phyloP scores from a whole-genome alignment of 2,113 vertebrate genomes.

The human (Homo sapiens) region DNA sequence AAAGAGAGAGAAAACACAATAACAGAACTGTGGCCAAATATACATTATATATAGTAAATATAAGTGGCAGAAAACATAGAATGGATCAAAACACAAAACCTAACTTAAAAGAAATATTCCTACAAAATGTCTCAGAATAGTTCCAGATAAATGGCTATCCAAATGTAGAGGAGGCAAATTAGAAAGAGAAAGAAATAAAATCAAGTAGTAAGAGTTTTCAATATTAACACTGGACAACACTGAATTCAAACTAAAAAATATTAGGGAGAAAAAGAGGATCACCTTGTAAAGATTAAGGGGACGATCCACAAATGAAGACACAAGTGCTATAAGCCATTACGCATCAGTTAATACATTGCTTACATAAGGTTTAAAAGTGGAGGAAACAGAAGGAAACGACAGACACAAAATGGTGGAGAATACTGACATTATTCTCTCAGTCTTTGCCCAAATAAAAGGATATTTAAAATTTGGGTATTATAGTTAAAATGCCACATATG shows the following conservation, averaged over 20 bases:
- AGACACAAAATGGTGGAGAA: background rate
- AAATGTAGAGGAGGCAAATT: background rate
- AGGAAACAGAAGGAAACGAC: background rate
- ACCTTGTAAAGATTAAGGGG: background rate
- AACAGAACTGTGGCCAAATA: background rate
- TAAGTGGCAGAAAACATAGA: background rate
- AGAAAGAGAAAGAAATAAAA: background rate
- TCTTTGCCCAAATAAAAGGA: background rate
- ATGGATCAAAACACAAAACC: background rate
- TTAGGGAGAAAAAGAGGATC: background rate
- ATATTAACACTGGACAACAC: background rate
- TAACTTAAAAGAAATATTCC: background rate
- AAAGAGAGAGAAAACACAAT: background rate
- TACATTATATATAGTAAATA: background rate
- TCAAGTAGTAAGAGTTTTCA: background rate
- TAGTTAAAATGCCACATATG: background rate
- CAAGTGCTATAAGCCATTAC: background rate
- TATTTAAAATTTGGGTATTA: background rate
- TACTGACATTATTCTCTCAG: background rate
- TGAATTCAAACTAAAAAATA: background rate
- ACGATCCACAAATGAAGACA: background rate
- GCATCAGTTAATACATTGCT: background rate
- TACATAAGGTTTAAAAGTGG: background rate
- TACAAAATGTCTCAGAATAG: background rate
- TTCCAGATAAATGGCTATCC: background rate